A percentile compares a stretch with the other conserved stretches of the same genome.
Conservation (phyloP, 1,140 invertebrate species). For the Stenopsyche tienmushanensis region DNA sequence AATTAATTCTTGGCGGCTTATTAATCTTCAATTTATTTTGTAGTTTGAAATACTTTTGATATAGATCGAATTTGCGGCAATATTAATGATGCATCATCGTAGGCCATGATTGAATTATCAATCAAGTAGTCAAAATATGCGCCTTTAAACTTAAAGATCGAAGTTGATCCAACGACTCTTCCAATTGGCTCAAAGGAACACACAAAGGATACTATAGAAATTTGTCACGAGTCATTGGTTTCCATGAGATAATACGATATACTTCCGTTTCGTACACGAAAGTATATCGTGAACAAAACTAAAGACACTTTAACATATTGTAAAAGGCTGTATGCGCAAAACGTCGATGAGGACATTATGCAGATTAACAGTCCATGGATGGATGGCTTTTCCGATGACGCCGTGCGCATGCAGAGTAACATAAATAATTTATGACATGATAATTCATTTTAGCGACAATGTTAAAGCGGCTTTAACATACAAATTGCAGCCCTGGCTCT, state of each 20-base stretch:
- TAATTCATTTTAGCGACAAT: background rate
- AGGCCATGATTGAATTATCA: too few relatives aligned
- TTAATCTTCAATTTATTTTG: too few relatives aligned
- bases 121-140: too few relatives aligned
- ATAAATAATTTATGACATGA: slow-evolving; percentile 13
- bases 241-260: background rate
- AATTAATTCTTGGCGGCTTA: too few relatives aligned
- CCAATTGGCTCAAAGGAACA: background rate
- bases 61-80: too few relatives aligned
- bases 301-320: too few relatives aligned
- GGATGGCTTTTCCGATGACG: background rate
- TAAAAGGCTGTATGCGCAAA: background rate
- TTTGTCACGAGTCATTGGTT: background rate
- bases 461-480: background rate
- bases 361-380: background rate
- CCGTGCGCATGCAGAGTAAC: background rate
- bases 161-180: background rate
- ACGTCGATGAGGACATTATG: background rate
- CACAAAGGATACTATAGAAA: background rate
- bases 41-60: too few relatives aligned
- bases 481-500: background rate
- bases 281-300: too few relatives aligned
- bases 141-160: too few relatives aligned
- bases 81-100: too few relatives aligned
- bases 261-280: background rate